Percentiles rank a stretch among this genome's conserved stretches.
Conservation (phyloP, 30 jellyfish, hydroid and myxozoan species). For the Cassiopea xamachana region DNA sequence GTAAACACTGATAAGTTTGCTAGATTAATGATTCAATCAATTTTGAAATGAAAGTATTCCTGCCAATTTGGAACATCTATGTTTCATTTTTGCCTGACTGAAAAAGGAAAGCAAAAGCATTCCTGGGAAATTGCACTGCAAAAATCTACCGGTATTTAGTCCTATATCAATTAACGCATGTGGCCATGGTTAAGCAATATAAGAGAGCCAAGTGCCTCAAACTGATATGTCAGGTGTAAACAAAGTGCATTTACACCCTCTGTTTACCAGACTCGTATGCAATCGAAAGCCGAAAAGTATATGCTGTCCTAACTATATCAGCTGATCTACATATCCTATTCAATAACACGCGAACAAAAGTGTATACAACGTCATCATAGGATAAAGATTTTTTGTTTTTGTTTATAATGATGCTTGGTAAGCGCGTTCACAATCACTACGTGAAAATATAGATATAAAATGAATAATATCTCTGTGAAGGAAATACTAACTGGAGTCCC, state of each 20-base stretch:
- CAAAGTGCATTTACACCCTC: background rate
- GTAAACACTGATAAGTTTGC: too few relatives aligned
- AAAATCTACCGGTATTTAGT: too few relatives aligned
- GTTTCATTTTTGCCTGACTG: too few relatives aligned
- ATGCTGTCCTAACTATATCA: conserved; percentile 8
- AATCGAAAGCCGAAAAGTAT: background rate
- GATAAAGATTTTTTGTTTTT: background rate
- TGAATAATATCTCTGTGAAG: background rate
- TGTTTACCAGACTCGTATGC: background rate
- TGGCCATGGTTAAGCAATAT: too few relatives aligned
- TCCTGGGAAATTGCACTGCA: too few relatives aligned
- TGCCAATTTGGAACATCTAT: too few relatives aligned
- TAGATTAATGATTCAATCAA: too few relatives aligned
- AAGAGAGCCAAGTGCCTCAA: too few relatives aligned
- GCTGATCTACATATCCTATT: conserved; percentile 2
- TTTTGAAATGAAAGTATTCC: too few relatives aligned
- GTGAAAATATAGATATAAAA: background rate
- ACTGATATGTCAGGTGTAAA: background rate
- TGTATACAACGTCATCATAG: background rate
- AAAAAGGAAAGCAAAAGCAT: too few relatives aligned
- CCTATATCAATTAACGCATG: too few relatives aligned
- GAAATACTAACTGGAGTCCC: conserved; percentile 83
- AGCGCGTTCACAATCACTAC: background rate
- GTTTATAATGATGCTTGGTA: background rate
- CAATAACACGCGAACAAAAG: background rate